A percentile compares a stretch with the other conserved stretches of the same genome.
phyloP scores from a whole-genome alignment of 2,888 invertebrate genomes.

The Automeris io region DNA sequence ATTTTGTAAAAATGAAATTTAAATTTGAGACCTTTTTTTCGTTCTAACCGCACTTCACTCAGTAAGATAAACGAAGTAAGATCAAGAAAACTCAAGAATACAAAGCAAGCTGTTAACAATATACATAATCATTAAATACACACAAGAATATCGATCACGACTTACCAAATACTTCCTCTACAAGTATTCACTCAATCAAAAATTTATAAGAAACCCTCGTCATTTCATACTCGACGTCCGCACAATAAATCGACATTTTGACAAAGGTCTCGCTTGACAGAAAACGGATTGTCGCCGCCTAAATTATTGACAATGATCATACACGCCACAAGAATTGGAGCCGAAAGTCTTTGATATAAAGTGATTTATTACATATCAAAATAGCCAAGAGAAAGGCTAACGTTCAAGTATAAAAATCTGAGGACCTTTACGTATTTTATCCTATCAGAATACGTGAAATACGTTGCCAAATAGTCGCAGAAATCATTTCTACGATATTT shows the following conservation, averaged over 20 bases:
- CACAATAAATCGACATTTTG: constrained; percentile 30
- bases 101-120: too few species aligned
- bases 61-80: too few species aligned
- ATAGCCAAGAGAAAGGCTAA: not conserved
- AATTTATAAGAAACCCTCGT: constrained; percentile 2
- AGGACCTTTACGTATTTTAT: too few species aligned
- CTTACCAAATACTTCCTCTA: not conserved
- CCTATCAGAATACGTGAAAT: too few species aligned
- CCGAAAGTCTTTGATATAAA: constrained; percentile 5
- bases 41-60: too few species aligned
- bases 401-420: too few species aligned
- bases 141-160: not conserved
- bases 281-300: constrained; percentile 19
- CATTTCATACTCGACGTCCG: constrained; percentile 2
- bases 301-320: constrained; percentile 30
- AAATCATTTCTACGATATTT: too few species aligned
- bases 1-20: too few species aligned
- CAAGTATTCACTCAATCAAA: constrained; percentile 1
- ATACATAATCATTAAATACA: too few species aligned
- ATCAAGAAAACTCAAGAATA: too few species aligned
- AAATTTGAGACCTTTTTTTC: too few species aligned
- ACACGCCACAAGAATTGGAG: constrained; percentile 9
- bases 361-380: constrained; percentile 11
- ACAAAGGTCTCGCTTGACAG: constrained; percentile 29
- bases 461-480: too few species aligned